Evolutionary conservation across 2,888 invertebrate genomes (phyloP).

Genomic region (Drosophila paramelanica): DNA sequence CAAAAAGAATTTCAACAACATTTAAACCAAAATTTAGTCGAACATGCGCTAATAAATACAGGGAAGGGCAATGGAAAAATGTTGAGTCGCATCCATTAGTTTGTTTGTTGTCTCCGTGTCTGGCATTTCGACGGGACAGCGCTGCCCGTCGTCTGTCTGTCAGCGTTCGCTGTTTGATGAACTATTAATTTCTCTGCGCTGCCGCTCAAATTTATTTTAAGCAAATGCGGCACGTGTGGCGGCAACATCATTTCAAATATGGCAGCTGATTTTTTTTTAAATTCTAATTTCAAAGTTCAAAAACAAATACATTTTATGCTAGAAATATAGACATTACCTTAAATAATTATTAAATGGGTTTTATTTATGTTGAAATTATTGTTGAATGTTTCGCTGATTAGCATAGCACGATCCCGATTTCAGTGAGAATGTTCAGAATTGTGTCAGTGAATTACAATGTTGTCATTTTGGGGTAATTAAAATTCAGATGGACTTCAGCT

Average conservation of each 20-base stretch:
- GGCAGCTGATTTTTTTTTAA: slow-evolving; percentile 42
- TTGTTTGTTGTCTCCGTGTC: slow-evolving; percentile 51
- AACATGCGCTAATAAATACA: slow-evolving; percentile 32
- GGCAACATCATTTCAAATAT: slow-evolving; percentile 48
- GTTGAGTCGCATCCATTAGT: slow-evolving; percentile 44
- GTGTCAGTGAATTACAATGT: slow-evolving; percentile 19
- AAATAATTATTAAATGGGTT: no score
- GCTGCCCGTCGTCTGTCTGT: slow-evolving; percentile 63
- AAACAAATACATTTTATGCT: not conserved
- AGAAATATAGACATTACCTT: no score
- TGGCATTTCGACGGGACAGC: slow-evolving; percentile 48
- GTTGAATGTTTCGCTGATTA: not conserved
- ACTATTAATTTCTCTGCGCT: slow-evolving; percentile 67
- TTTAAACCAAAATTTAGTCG: slow-evolving; percentile 8
- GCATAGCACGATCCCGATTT: not conserved
- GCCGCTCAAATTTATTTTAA: slow-evolving; percentile 48
- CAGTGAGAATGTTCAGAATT: not conserved
- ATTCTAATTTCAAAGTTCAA: not conserved
- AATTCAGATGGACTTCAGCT: slow-evolving; percentile 27
- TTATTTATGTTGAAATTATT: not conserved
- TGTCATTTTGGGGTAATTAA: slow-evolving; percentile 47
- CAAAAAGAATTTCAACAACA: slow-evolving; percentile 10
- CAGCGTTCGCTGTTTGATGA: slow-evolving; percentile 67
- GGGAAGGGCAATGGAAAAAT: slow-evolving; percentile 39
- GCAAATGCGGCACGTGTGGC: slow-evolving; percentile 71